phyloP scores from a whole-genome alignment of 2,888 invertebrate species.

The Pseudococcus jackbeardsleyi region DNA sequence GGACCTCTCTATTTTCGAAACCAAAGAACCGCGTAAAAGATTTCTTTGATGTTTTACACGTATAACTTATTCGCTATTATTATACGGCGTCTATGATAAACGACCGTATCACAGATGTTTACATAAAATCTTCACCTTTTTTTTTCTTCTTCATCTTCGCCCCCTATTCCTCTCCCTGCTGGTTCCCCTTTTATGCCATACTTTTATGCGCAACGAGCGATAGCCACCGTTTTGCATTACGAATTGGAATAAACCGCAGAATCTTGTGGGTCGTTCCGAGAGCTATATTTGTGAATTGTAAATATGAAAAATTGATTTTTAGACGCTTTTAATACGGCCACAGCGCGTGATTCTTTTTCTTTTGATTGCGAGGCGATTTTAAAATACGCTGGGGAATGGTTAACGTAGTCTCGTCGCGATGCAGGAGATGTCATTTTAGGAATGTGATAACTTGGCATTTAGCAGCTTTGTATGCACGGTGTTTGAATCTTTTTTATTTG shows the following conservation, averaged over 20 bases:
- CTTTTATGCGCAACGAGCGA: not conserved
- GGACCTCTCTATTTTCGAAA: conserved; percentile 18
- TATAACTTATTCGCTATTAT: conserved; percentile 48
- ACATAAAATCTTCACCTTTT: conserved; percentile 46
- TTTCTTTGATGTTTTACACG: conserved; percentile 49
- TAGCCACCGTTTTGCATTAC: not conserved
- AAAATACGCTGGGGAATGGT: not conserved
- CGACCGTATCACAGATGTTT: conserved; percentile 49
- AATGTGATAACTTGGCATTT: not conserved
- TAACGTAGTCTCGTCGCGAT: not conserved
- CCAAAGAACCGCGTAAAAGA: conserved; percentile 9
- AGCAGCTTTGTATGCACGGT: not conserved
- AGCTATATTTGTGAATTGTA: not conserved
- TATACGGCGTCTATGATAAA: conserved; percentile 41
- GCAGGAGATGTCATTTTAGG: not conserved
- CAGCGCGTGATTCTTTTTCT: not conserved
- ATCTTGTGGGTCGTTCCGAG: conserved; percentile 19
- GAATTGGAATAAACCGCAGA: not conserved
- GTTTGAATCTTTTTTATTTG: not conserved
- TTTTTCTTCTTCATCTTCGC: not conserved
- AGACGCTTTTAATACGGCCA: not conserved
- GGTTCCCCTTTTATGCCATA: not conserved
- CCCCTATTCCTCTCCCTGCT: not conserved
- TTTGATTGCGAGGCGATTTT: not conserved
- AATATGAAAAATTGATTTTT: conserved; percentile 47